Evolutionary conservation across 2,113 vertebrate species (phyloP), one percentile per base, ranked within the genome.

Genomic region (Upupa epops): DNA sequence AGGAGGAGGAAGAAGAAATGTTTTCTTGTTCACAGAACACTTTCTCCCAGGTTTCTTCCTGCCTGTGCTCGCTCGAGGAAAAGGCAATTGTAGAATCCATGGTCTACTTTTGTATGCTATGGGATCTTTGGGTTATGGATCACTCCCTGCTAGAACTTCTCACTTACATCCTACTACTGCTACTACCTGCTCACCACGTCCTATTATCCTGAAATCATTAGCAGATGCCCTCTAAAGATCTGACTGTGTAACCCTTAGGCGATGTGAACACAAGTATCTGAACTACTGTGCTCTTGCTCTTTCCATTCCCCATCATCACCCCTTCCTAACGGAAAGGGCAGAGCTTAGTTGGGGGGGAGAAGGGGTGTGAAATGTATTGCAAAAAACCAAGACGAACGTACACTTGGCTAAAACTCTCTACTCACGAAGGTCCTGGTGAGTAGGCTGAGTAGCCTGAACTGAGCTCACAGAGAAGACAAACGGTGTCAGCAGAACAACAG

Each of bases 401-500:
- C 34, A 55, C 8, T 1, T 1, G 68, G 6, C 42, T 86, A 28
- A 64, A 64, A 34, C 51, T 40, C 60, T 42, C 26, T 10, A 59
- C 36, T 59, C 73, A 54, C 61, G 83, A 91, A 93, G 93, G 71
- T 90, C 81, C 77, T 54, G 46, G 61, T 52, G 58, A 92, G 87
- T 89, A 58, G 24, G 32, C 69, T 61, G 90, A 86, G 75, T 20
- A 89, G 28, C 54, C 46, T 34, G n/a, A 65, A 71, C 86, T 20
- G 65, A 72, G 21, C 78, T 96, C 69, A 56, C 2, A 4, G 61
- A 71, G 56, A 71, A 86, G 54, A 95, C 45, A 64, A 94, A 84
- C 81, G 68, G 28, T 63, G 58, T 71, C 64, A 66, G 75, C 52
- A 88, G 66, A 93, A 82, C 59, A 73, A 87, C 91, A 69, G 63